Evolutionary conservation across 2,113 vertebrate species (phyloP), one percentile per base, ranked within the genome.

Genomic region (Atractosteus spatula): DNA sequence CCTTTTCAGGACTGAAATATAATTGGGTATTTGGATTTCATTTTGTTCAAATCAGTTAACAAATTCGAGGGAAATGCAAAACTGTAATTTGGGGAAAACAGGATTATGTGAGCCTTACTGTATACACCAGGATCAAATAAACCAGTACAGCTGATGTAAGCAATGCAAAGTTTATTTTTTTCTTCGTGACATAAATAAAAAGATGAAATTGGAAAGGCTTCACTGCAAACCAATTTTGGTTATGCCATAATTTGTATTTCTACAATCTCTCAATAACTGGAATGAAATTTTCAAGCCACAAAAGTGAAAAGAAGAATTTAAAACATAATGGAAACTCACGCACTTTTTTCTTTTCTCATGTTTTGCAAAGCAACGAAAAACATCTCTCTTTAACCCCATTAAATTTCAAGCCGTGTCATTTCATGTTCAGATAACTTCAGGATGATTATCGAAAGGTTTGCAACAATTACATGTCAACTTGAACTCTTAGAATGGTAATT

Each of bases 101-200:
- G 17, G n/a, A 41, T 65, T 65, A 65, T 41, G 11, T 7, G 57
- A 82, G 65, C 72, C 69, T 47, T 55, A 43, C 17, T 41, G 62
- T 13, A 44, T n/a, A 41, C 41, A 55, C 47, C 47, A n/a, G 55
- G 62, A 45, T 61, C 66, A 68, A 17, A 54, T 54, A 70, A 61
- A 70, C 69, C 57, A 56, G 41, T 11, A 13, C 3, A 51, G 62
- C 45, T 12, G 42, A 55, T 65, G 29, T 4, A 65, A 12, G 62
- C 17, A n/a, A 43, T 3, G 12, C n/a, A 11, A 41, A 2, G 62
- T 65, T 65, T 11, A 47, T 54, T 63, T 63, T 69, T 67, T 47
- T 43, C 80, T 77, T 77, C 72, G 73, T 71, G 73, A 82, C 87
- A 89, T 85, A 90, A 89, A 90, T 88, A 88, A 88, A 83, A 87